Evolutionary conservation across 2,888 invertebrate genomes (phyloP), one percentile per base, ranked within the genome.

Genomic region (Branchipolynoe longqiensis): DNA sequence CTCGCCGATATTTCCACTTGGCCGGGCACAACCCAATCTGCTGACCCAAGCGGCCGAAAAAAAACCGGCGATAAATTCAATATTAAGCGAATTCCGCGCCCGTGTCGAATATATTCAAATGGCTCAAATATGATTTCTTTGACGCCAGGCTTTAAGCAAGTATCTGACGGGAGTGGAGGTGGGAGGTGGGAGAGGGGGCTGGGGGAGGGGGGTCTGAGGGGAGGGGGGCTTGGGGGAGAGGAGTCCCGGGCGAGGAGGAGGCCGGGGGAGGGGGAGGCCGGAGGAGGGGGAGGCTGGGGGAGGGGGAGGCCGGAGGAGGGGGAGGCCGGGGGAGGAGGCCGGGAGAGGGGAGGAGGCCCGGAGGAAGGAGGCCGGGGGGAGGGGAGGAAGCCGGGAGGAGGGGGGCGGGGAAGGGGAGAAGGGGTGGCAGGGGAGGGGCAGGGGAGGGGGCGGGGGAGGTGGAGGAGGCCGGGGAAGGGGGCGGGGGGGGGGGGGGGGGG

Each of bases 71-170:
- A 78, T 78, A 78, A 54, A 78, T 78, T 78, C 78, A 78, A 78
- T 78, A 78, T 78, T 78, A 78, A 78, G 48, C 78, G 78, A 78
- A 78, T 78, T 78, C 78, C 78, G 1, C 48, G 31, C 25, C 14
- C 31, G 78, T 31, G 78, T 78, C 78, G 41, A 78, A 78, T 78
- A 78, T 78, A 78, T 78, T 78, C 54, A 78, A 78, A 78, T 78
- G 78, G 78, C 78, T 78, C 78, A 78, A 78, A 78, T 78, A 78
- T 78, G 78, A 78, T 78, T 78, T 78, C 78, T 69, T n/a, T 48
- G 48, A 2, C 25, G 28, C n/a, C 28, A 4, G 25, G 41, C 48
- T 78, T 78, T 78, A 78, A 78, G 31, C 48, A 48, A 78, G 48
- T 78, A 78, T 78, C 78, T 78, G 28, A n/a, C 6, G 62, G 25